Conservation (phyloP, 2,113 vertebrate genomes). For the Psilopsiagon aymara region DNA sequence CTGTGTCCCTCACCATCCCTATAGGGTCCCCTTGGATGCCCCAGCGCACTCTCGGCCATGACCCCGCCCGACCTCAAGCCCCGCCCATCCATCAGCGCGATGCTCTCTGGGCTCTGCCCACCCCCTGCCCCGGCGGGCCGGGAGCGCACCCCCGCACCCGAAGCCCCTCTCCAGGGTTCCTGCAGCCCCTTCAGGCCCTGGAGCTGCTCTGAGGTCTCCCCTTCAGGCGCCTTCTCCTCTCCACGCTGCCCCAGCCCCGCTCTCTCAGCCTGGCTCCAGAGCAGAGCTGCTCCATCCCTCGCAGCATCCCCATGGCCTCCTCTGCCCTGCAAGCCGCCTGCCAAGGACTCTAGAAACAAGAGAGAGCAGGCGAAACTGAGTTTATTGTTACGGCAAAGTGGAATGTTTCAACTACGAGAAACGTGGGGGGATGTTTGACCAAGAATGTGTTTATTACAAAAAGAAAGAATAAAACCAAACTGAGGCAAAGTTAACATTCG, state of each 20-base stretch:
- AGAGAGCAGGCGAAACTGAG: constrained; percentile 31
- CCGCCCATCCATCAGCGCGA: rapidly evolving
- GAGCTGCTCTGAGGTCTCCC: too few relatives aligned
- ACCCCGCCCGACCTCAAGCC: not conserved
- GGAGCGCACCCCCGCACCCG: too few relatives aligned
- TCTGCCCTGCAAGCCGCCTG: not conserved
- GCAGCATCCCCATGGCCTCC: not conserved
- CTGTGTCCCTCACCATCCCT: not conserved
- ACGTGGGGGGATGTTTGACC: constrained; percentile 39
- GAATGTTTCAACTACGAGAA: constrained; percentile 75
- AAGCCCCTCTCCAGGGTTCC: too few relatives aligned
- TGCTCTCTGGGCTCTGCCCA: not conserved
- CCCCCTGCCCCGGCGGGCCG: too few relatives aligned
- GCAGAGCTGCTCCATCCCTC: not conserved
- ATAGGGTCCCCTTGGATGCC: not conserved
- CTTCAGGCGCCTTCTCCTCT: too few relatives aligned
- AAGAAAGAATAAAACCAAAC: not conserved
- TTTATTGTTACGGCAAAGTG: constrained; percentile 75
- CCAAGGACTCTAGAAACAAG: not conserved
- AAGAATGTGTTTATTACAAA: constrained; percentile 23
- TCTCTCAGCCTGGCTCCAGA: not conserved
- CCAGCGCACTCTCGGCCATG: not conserved
- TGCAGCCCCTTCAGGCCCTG: too few relatives aligned
- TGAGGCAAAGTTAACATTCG: constrained; percentile 1
- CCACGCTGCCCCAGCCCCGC: not conserved